Percentiles rank a stretch among this genome's conserved stretches.
Conservation (phyloP, 2,888 invertebrate species). For the Oeneis ivallda region DNA sequence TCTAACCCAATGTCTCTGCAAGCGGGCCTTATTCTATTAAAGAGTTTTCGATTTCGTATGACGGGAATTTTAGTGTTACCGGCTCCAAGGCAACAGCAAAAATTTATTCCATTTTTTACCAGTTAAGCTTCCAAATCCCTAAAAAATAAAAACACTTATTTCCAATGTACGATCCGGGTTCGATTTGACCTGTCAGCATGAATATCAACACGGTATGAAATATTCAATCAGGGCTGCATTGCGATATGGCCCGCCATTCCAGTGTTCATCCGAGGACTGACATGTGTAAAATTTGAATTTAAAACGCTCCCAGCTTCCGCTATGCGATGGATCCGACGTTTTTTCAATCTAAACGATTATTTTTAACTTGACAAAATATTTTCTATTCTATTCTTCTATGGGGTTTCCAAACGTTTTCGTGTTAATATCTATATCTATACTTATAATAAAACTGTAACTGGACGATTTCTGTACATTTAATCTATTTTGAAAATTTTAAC, state of each 20-base stretch:
- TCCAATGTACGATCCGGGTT: neutral
- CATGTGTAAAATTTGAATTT: slow-evolving; percentile 3
- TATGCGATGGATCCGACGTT: neutral
- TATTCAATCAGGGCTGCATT: neutral
- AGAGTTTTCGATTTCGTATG: no score
- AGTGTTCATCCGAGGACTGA: neutral
- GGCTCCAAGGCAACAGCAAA: no score
- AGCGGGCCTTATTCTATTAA: no score
- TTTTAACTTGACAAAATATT: neutral
- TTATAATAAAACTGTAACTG: no score
- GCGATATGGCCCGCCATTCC: neutral
- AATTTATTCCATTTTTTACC: neutral
- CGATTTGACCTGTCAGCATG: neutral
- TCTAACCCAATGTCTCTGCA: no score
- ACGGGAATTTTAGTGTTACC: no score
- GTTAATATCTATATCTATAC: no score
- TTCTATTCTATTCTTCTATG: no score
- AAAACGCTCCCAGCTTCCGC: slow-evolving; percentile 5
- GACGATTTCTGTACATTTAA: no score
- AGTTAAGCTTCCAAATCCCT: neutral
- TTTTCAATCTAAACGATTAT: neutral
- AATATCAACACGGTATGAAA: slow-evolving; percentile 1
- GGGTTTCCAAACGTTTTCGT: no score
- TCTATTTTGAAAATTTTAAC: no score
- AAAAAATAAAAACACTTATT: neutral